Evolutionary conservation across 2,888 invertebrate genomes (phyloP).

Genomic region (Rugalucina vietnamica): DNA sequence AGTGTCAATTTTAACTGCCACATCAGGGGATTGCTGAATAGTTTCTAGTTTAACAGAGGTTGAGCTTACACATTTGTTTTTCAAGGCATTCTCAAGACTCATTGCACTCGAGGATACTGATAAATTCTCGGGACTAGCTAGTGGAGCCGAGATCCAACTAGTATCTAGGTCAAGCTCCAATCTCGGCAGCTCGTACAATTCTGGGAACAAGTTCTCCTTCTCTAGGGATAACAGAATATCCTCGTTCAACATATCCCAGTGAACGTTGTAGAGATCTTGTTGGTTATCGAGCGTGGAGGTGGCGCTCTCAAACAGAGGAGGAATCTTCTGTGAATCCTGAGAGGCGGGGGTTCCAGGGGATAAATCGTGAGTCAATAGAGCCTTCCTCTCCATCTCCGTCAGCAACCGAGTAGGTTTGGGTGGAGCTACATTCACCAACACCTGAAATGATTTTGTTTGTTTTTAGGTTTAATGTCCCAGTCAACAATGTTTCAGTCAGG

Average conservation of each 20-base stretch:
- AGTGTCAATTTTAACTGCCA: slow-evolving; percentile 47
- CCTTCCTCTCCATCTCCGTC: slow-evolving; percentile 75
- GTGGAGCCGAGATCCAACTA: slow-evolving; percentile 86
- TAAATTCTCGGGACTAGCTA: slow-evolving; percentile 92
- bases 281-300: neutral
- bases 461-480: no score
- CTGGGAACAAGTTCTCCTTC: slow-evolving; percentile 57
- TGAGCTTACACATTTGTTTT: slow-evolving; percentile 83
- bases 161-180: slow-evolving; percentile 64
- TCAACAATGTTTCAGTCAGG: no score
- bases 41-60: slow-evolving; percentile 69
- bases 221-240: slow-evolving; percentile 62
- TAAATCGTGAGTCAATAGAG: slow-evolving; percentile 68
- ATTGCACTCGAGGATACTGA: slow-evolving; percentile 90
- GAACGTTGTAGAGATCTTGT: slow-evolving; percentile 45
- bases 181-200: slow-evolving; percentile 53
- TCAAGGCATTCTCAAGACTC: slow-evolving; percentile 41
- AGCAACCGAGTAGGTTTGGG: slow-evolving; percentile 87
- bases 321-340: slow-evolving; percentile 3
- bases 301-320: neutral
- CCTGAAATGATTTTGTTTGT: slow-evolving; percentile 72
- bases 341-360: slow-evolving; percentile 56
- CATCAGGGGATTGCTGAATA: slow-evolving; percentile 74
- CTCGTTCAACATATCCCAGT: slow-evolving; percentile 85
- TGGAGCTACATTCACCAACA: slow-evolving; percentile 88